A percentile compares a stretch with the other conserved stretches of the same genome.
Conservation (phyloP, 2,113 vertebrate species). For the Campylomormyrus numenius region DNA sequence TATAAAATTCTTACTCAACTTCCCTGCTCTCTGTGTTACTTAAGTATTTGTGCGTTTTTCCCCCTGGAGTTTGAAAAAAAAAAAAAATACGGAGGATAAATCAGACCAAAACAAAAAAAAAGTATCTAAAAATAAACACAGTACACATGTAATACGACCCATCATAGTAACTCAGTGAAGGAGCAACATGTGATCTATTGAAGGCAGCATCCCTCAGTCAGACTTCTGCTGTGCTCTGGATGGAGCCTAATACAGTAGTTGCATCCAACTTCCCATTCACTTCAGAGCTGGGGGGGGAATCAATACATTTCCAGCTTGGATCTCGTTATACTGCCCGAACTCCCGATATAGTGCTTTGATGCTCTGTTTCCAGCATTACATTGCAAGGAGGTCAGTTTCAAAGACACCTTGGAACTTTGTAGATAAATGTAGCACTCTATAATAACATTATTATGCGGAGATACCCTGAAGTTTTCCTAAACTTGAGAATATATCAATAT, state of each 20-base stretch:
- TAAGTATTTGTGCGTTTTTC: not conserved
- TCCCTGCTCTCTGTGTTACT: not conserved
- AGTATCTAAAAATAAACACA: not conserved
- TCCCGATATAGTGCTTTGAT: not conserved
- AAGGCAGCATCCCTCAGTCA: not conserved
- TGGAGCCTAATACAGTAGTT: not conserved
- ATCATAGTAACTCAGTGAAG: not conserved
- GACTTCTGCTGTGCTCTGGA: not conserved
- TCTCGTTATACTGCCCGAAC: not conserved
- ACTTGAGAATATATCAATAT: constrained; percentile 2
- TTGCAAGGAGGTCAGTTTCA: not conserved
- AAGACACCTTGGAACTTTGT: not conserved
- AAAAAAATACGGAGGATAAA: not conserved
- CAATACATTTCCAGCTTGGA: not conserved
- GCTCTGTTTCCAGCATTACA: not conserved
- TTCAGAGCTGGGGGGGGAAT: not conserved
- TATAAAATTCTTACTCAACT: not conserved
- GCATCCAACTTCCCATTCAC: constrained; percentile 1
- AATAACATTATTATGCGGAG: not conserved
- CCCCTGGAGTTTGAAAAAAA: not conserved
- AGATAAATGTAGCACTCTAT: not conserved
- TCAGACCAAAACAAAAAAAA: not conserved
- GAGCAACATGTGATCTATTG: not conserved
- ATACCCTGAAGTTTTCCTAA: not conserved
- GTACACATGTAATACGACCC: not conserved